These are phyloP conservation scores for Trisateles emortualis DNA, from an alignment of 2,888 invertebrate species.

Conservation along the genomic window DNA sequence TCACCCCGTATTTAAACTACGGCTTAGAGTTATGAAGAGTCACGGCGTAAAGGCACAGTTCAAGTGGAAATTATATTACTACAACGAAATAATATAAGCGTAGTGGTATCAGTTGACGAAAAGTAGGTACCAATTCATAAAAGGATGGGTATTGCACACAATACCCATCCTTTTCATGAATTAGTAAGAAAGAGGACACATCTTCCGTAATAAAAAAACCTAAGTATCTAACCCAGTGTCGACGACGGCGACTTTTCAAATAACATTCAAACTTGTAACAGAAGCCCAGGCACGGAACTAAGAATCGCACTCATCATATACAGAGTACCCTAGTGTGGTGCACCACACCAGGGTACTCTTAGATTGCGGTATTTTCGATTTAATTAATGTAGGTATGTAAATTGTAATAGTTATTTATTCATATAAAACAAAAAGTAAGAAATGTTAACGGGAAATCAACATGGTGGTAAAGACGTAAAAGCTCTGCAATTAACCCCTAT, in stretches of 20 bases:
- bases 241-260: no score
- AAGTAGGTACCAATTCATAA: no score
- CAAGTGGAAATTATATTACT: slow-evolving; percentile 33
- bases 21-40: slow-evolving; percentile 40
- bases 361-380: not conserved
- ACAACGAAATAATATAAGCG: slow-evolving; percentile 43
- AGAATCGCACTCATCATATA: no score
- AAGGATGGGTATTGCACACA: no score
- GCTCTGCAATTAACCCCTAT: slow-evolving; percentile 18
- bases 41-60: slow-evolving; percentile 24
- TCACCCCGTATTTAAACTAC: slow-evolving; percentile 36
- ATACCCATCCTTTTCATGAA: no score
- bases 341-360: not conserved
- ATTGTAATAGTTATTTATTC: not conserved
- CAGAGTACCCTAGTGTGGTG: no score
- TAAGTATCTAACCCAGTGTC: no score
- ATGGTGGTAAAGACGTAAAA: slow-evolving; percentile 7
- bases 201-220: no score
- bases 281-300: no score
- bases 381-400: not conserved
- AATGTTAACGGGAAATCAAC: slow-evolving; percentile 14
- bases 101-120: no score
- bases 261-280: no score
- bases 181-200: no score
- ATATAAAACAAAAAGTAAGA: not conserved